Percentiles rank a stretch among this genome's conserved stretches.
Evolutionary conservation across 2,113 vertebrate species (phyloP).

Genomic region (Bubo scandiacus): DNA sequence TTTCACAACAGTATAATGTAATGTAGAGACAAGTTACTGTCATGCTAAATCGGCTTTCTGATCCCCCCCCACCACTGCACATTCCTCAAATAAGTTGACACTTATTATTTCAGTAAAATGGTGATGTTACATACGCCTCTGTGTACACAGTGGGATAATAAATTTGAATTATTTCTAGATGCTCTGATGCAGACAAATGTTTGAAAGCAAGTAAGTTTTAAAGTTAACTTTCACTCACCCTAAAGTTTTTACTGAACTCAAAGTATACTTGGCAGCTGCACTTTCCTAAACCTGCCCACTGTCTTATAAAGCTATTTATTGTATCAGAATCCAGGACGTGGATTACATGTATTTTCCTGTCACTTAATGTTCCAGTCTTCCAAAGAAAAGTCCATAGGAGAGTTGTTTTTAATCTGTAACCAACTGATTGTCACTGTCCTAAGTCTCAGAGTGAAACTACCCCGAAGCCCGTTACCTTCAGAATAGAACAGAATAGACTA

Average conservation of each 20-base stretch:
- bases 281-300: neutral
- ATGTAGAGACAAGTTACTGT: conserved; percentile 30
- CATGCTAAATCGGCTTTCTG: conserved; percentile 42
- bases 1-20: conserved; percentile 6
- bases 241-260: neutral
- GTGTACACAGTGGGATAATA: conserved; percentile 40
- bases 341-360: neutral
- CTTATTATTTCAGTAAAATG: neutral
- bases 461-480: neutral
- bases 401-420: neutral
- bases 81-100: conserved; percentile 36
- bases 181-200: neutral
- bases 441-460: neutral
- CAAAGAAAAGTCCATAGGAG: neutral
- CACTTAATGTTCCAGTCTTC: neutral
- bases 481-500: neutral
- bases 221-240: neutral
- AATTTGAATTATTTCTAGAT: conserved; percentile 22
- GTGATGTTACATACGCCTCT: conserved; percentile 44
- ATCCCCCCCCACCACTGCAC: neutral
- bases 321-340: neutral
- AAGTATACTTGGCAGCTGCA: neutral
- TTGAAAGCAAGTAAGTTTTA: neutral
- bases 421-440: neutral
- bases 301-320: neutral